These are phyloP conservation scores for Elephas maximus DNA, from an alignment of 2,113 vertebrate genomes.

Conservation along the genomic window DNA sequence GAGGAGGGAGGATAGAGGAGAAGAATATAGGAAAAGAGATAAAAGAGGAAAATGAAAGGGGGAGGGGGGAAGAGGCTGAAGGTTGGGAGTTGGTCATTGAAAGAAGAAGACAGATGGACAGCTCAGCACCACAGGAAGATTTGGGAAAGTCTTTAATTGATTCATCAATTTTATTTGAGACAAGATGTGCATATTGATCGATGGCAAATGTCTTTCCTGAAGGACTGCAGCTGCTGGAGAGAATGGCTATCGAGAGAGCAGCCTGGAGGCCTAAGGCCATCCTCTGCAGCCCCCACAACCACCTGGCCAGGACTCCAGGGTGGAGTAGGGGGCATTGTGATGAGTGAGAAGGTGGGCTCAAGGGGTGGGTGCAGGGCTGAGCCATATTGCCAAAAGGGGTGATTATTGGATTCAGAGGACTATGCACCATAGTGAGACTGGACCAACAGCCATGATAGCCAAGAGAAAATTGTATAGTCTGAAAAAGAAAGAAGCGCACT, in stretches of 20 bases:
- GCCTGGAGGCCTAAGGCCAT: fast-evolving
- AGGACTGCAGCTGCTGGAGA: not conserved
- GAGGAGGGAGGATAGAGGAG: not conserved
- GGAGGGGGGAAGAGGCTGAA: not conserved
- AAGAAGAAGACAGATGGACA: not conserved
- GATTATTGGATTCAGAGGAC: not conserved
- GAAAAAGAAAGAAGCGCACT: slow-evolving; percentile 72
- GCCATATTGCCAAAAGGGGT: not conserved
- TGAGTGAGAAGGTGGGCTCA: not conserved
- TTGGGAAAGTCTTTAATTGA: not conserved
- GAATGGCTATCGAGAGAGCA: not conserved
- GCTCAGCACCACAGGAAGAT: not conserved
- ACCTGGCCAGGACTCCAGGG: not conserved
- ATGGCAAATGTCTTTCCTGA: not conserved
- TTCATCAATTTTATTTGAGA: not conserved
- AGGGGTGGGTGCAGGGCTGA: not conserved
- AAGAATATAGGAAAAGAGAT: not conserved
- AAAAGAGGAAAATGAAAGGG: not conserved
- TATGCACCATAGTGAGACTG: not conserved
- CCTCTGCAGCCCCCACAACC: not conserved
- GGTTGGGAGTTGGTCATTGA: not conserved
- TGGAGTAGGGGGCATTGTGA: not conserved
- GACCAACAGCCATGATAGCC: not conserved
- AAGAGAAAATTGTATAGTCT: not conserved
- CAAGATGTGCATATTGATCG: not conserved